Base-by-base conservation (phyloP, 2,888 invertebrate genomes). In the Drosophila gaucha region DNA sequence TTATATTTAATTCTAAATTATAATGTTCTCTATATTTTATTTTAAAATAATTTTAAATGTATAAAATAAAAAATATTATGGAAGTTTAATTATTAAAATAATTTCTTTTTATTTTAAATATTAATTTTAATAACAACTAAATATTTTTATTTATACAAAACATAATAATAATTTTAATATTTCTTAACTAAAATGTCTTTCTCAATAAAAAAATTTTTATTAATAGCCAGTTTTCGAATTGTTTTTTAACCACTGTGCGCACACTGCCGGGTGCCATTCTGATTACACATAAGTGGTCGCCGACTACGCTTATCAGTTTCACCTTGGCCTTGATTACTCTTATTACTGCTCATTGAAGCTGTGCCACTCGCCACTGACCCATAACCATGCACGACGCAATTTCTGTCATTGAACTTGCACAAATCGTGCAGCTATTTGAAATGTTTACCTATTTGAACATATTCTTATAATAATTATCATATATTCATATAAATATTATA, bases 241-340 rank as follows among this genome's bases (percentile, higher is more conserved):
- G 12, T 0, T 14, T 35, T 14, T 16, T 6, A 14, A 14, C 58
- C 75, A 80, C 72, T 67, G 75, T 86, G 65, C 62, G 8, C 22
- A 6, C 33, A 28, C 24, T 70, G 66, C 67, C 64, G 73, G 65
- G 76, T 76, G 70, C 78, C 78, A 73, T 58, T 87, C 43, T 80
- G 68, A 85, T 83, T 78, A 76, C 63, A 14, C 49, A 55, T 72
- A 85, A 85, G 67, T 78, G 86, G 44, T 6, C 54, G 46, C 39
- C 47, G 64, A 47, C 47, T 49, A 24, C 47, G 80, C 75, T 78
- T 83, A 84, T 84, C 77, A 86, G 68, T 76, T 79, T 85, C 83
- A 80, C 85, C 89, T 88, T 89, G 89, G 79, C 88, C 89, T 89
- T 89, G 88, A 89, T 80, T 73, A 59, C 62, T 62, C 65, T 85